These are phyloP conservation scores for Scomber scombrus DNA, from an alignment of 2,113 vertebrate genomes.

Conservation along the genomic window DNA sequence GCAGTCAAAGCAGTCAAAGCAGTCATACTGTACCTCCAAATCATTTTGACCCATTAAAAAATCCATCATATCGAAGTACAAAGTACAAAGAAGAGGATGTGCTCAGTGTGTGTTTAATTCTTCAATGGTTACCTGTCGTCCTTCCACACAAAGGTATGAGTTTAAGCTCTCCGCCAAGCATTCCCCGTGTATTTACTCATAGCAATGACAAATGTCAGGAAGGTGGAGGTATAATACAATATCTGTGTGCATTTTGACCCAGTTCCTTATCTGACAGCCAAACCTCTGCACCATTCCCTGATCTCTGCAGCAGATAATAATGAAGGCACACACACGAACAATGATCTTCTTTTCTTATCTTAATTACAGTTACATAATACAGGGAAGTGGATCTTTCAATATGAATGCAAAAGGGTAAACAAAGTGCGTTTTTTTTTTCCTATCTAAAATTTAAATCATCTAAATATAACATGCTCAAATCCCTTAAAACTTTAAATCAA, in stretches of 20 bases:
- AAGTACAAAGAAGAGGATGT: neutral
- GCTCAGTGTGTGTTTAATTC: neutral
- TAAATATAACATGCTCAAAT: neutral
- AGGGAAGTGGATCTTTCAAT: too few relatives aligned
- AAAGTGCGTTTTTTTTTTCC: neutral
- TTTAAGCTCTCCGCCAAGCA: constrained; percentile 10
- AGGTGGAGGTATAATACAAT: constrained; percentile 59
- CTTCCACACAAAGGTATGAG: neutral
- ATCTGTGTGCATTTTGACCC: neutral
- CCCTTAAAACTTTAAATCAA: neutral
- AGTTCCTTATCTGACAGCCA: constrained; percentile 50
- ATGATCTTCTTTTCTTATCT: neutral
- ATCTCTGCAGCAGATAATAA: constrained; percentile 5
- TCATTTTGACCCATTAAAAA: constrained; percentile 24
- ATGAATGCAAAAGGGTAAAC: neutral
- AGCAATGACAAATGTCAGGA: constrained; percentile 49
- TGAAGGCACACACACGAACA: neutral
- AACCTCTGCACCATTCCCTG: constrained; percentile 6
- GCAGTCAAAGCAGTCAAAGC: neutral
- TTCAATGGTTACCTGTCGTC: neutral
- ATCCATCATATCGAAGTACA: constrained; percentile 11
- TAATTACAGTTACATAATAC: neutral
- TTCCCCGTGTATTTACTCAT: constrained; percentile 45
- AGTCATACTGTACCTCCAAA: constrained; percentile 42
- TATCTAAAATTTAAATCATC: neutral